Conservation (phyloP, 2,797 vertebrate species). For the Phylloscopus collybita region DNA sequence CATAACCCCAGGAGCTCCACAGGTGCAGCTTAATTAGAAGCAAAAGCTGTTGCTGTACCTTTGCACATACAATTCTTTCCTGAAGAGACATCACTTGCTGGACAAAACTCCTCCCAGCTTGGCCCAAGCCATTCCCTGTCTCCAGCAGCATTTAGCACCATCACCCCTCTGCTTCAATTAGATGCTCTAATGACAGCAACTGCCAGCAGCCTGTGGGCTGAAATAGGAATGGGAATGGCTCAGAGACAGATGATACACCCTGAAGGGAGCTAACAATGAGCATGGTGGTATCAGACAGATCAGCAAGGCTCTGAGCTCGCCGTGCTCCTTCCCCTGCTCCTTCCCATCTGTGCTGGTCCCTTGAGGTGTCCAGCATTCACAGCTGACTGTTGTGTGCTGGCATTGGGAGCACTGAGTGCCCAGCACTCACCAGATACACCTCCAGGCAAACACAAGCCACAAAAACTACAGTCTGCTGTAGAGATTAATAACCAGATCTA, state of each 20-base stretch:
- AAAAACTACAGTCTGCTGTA: background rate
- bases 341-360: background rate
- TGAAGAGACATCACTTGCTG: background rate
- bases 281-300: background rate
- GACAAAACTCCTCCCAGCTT: background rate
- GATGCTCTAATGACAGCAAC: background rate
- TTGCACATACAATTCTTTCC: background rate
- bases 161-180: fast-evolving
- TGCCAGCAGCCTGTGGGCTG: background rate
- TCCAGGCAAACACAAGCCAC: background rate
- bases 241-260: background rate
- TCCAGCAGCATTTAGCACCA: background rate
- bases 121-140: background rate
- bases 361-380: fast-evolving
- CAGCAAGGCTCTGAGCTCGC: background rate
- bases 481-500: background rate
- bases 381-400: background rate
- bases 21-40: background rate
- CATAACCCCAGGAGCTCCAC: background rate
- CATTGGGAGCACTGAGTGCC: fast-evolving
- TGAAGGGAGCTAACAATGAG: background rate
- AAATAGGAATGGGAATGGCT: background rate
- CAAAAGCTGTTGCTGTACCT: background rate
- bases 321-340: background rate
- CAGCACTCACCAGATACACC: background rate